A percentile compares a stretch with the other conserved stretches of the same genome.
Evolutionary conservation across 2,113 vertebrate species (phyloP).

Genomic region (Atlantisia rogersi): DNA sequence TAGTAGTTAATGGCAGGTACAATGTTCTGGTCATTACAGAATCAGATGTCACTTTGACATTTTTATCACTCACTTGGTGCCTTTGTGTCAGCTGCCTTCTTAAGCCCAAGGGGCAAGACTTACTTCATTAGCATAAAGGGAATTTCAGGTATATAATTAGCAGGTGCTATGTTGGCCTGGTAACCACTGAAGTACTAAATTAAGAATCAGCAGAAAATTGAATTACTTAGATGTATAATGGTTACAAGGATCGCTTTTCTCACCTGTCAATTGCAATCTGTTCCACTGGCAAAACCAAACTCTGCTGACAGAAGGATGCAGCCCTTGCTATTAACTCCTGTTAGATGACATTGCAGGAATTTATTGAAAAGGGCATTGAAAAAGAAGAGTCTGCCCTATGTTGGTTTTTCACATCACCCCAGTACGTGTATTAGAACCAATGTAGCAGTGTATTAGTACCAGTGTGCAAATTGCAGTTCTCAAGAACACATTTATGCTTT

Average conservation of each 20-base stretch:
- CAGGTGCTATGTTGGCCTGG: constrained; percentile 14
- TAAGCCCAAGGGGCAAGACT: not conserved
- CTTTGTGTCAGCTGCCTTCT: not conserved
- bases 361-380: not conserved
- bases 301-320: not conserved
- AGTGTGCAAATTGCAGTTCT: not conserved
- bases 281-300: constrained; percentile 1
- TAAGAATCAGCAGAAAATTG: constrained; percentile 45
- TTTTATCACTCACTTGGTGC: not conserved
- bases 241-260: constrained; percentile 1
- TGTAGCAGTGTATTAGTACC: not conserved
- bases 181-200: constrained; percentile 24
- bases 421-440: not conserved
- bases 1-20: not conserved
- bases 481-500: not conserved
- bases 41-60: not conserved
- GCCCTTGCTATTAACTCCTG: not conserved
- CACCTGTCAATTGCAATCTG: constrained; percentile 58
- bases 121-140: not conserved
- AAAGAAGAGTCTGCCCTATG: not conserved
- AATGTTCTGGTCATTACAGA: not conserved
- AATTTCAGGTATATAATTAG: constrained; percentile 28
- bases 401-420: not conserved
- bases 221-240: constrained; percentile 30
- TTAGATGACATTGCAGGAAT: not conserved